phyloP scores from a whole-genome alignment of 2,888 invertebrate genomes.

The Sarcophaga rosellei region DNA sequence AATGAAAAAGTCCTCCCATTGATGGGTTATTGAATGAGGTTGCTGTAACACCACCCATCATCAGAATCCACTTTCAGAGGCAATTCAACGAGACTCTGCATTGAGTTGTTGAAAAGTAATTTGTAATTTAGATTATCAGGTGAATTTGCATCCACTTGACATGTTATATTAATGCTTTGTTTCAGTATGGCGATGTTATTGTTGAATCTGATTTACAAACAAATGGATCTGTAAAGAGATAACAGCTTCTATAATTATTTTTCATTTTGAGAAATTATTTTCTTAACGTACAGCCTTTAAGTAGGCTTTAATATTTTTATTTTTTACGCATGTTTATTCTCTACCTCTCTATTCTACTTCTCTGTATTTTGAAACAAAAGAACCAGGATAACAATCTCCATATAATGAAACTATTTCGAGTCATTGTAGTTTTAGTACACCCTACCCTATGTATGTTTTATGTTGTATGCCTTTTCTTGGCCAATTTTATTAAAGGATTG shows the following conservation, averaged over 20 bases:
- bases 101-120: conserved; percentile 81
- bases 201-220: conserved; percentile 80
- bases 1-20: conserved; percentile 58
- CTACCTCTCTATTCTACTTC: not conserved
- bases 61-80: conserved; percentile 71
- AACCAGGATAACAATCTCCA: too few species aligned
- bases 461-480: too few species aligned
- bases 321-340: not conserved
- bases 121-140: conserved; percentile 81
- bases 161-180: conserved; percentile 81
- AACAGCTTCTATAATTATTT: not conserved
- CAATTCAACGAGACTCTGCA: conserved; percentile 80
- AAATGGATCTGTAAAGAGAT: conserved; percentile 78
- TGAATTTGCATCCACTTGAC: conserved; percentile 81
- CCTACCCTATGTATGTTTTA: too few species aligned
- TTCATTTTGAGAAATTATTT: not conserved
- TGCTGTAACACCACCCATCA: conserved; percentile 18
- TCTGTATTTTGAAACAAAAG: too few species aligned
- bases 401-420: too few species aligned
- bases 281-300: conserved; percentile 14
- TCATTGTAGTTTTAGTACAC: too few species aligned
- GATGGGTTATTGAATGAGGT: conserved; percentile 43
- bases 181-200: conserved; percentile 80
- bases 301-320: conserved; percentile 43
- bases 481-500: conserved; percentile 36